Evolutionary conservation across 2,888 invertebrate species (phyloP).

Genomic region (Ptilodon capucinus): DNA sequence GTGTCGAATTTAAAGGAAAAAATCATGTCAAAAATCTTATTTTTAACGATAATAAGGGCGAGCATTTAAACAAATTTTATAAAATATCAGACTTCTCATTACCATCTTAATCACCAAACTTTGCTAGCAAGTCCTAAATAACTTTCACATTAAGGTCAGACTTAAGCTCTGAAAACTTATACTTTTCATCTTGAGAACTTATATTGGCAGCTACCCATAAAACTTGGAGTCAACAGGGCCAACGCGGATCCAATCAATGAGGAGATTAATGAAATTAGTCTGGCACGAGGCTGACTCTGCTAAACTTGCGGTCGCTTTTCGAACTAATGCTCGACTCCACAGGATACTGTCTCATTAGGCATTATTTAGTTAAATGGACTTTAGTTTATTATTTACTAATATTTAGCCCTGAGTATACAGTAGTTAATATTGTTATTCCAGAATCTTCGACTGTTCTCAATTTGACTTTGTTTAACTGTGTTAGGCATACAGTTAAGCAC

Average conservation of each 20-base stretch:
- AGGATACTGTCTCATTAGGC: constrained; percentile 2
- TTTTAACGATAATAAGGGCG: too few relatives aligned
- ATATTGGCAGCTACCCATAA: constrained; percentile 20
- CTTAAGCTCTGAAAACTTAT: constrained; percentile 20
- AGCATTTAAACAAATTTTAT: not conserved
- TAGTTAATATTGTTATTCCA: too few relatives aligned
- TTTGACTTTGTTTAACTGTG: too few relatives aligned
- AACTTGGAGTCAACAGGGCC: constrained; percentile 24
- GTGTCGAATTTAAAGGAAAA: too few relatives aligned
- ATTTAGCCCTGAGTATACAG: too few relatives aligned
- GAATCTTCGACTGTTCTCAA: too few relatives aligned
- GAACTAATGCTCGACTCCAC: constrained; percentile 17
- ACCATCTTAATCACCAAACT: not conserved
- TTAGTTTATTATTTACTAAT: too few relatives aligned
- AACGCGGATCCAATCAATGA: constrained; percentile 53
- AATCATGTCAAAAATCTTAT: too few relatives aligned
- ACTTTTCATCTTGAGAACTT: constrained; percentile 18
- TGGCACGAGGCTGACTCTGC: constrained; percentile 35
- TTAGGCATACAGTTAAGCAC: too few relatives aligned
- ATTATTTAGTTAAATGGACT: not conserved
- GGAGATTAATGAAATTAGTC: constrained; percentile 65
- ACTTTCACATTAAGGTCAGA: constrained; percentile 4
- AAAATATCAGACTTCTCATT: not conserved
- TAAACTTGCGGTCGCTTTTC: constrained; percentile 42
- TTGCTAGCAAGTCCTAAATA: not conserved